phyloP scores from a whole-genome alignment of 2,888 invertebrate genomes.

The Colletes collaris region DNA sequence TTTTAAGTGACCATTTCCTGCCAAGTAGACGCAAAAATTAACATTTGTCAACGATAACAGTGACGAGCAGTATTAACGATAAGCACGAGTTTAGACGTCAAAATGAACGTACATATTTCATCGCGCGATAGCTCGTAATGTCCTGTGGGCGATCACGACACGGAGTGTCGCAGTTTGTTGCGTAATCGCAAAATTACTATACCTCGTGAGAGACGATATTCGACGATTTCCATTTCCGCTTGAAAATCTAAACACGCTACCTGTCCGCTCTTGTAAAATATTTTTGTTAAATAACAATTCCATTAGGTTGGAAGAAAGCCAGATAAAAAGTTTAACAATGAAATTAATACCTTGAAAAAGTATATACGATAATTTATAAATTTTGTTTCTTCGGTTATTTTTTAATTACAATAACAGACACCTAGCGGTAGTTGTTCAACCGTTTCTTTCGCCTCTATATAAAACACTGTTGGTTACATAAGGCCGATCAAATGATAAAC shows the following conservation, averaged over 20 bases:
- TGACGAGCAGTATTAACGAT: constrained; percentile 41
- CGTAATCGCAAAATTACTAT: constrained; percentile 27
- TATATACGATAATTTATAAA: no score
- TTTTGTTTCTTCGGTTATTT: no score
- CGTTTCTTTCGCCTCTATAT: no score
- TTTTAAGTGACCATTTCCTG: constrained; percentile 17
- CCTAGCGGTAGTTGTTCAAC: no score
- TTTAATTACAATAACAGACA: no score
- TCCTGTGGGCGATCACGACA: constrained; percentile 6
- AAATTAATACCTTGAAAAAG: no score
- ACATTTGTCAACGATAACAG: constrained; percentile 34
- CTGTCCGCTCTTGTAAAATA: not conserved
- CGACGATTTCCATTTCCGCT: constrained; percentile 1
- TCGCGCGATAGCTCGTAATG: constrained; percentile 30
- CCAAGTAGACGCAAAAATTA: constrained; percentile 21
- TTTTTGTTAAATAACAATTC: no score
- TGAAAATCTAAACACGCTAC: constrained; percentile 5
- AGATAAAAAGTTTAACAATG: no score
- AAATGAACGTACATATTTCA: constrained; percentile 47
- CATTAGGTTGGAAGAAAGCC: no score
- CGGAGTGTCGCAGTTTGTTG: constrained; percentile 27
- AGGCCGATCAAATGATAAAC: no score
- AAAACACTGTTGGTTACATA: no score
- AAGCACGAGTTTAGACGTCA: constrained; percentile 44
- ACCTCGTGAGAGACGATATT: constrained; percentile 4